Conservation (phyloP, 2,113 vertebrate genomes). For the human region GRCh38 chr13:75590001-75590500, state of each 20-base stretch:
- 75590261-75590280: conserved; percentile 77
- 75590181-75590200: conserved; percentile 64
- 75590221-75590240: conserved; percentile 79
- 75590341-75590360: background rate
- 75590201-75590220: conserved; percentile 74
- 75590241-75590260: conserved; percentile 58
- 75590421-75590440: conserved; percentile 74
- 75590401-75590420: conserved; percentile 59
- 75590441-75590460: conserved; percentile 77
- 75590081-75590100: conserved; percentile 89
- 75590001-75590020: conserved; percentile 88
- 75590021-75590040: conserved; percentile 88
- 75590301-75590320: conserved; percentile 58
- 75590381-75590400: conserved; percentile 28
- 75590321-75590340: conserved; percentile 76
- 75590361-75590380: conserved; percentile 56
- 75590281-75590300: conserved; percentile 78
- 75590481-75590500: conserved; percentile 72
- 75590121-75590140: conserved; percentile 90
- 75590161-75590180: conserved; percentile 75
- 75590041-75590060: conserved; percentile 88
- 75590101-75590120: conserved; percentile 87
- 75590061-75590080: conserved; percentile 87
- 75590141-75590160: conserved; percentile 86
- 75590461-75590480: conserved; percentile 79